These are phyloP conservation scores for Capitella teleta DNA, from an alignment of 1,140 invertebrate genomes.

Conservation along the genomic window DNA sequence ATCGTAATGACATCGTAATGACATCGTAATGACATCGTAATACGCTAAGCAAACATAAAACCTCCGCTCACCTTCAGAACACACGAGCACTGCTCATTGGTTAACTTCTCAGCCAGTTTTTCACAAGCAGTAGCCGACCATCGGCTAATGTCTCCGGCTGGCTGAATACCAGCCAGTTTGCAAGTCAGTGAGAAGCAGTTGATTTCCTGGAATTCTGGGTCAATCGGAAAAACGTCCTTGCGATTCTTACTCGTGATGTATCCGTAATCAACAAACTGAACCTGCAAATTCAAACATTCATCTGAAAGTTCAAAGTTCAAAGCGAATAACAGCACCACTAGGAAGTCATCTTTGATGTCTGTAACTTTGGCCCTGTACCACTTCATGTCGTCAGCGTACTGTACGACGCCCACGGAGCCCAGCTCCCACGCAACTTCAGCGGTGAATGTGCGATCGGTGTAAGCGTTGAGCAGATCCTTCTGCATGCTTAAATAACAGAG, in stretches of 20 bases:
- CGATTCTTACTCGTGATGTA: not conserved
- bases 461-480: not conserved
- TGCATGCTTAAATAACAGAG: not conserved
- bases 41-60: not conserved
- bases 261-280: not conserved
- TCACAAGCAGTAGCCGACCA: conserved; percentile 1
- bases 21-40: not conserved
- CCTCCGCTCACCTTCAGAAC: not conserved
- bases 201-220: not conserved
- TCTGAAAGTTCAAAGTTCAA: conserved; percentile 1
- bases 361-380: conserved; percentile 1
- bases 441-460: not conserved
- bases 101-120: not conserved
- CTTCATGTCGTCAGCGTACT: not conserved
- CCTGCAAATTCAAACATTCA: not conserved
- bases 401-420: not conserved
- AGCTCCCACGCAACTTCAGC: not conserved
- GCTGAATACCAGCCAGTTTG: conserved; percentile 3
- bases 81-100: not conserved
- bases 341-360: not conserved
- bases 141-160: not conserved
- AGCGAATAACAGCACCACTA: not conserved
- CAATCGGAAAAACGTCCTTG: not conserved
- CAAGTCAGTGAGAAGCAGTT: not conserved
- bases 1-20: not conserved